A percentile compares a stretch with the other conserved stretches of the same genome.
Evolutionary conservation across 2,888 invertebrate genomes (phyloP).

Genomic region (Agrochola circellaris): DNA sequence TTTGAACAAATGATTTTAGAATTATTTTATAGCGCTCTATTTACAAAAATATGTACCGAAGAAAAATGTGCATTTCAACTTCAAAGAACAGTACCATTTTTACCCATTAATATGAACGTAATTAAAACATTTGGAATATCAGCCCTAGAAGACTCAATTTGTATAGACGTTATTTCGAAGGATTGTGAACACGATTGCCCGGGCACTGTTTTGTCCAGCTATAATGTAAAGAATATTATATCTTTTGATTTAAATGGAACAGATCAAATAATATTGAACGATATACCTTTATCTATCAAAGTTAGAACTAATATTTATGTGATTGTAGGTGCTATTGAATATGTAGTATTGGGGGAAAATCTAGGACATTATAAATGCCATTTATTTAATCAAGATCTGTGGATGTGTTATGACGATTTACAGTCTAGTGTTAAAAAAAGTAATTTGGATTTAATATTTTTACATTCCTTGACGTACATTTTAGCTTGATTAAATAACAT

Average conservation of each 20-base stretch:
- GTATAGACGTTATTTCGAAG: constrained; percentile 42
- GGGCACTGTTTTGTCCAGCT: constrained; percentile 43
- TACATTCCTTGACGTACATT: constrained; percentile 40
- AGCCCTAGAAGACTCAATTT: constrained; percentile 43
- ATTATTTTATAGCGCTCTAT: constrained; percentile 41
- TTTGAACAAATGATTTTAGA: constrained; percentile 42
- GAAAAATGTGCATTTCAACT: constrained; percentile 44
- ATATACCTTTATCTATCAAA: constrained; percentile 43
- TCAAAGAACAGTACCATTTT: constrained; percentile 41
- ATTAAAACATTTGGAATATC: constrained; percentile 44
- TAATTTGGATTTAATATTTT: constrained; percentile 45
- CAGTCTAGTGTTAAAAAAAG: constrained; percentile 40
- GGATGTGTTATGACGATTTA: constrained; percentile 48
- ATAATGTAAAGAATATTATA: constrained; percentile 44
- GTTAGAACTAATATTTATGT: constrained; percentile 41
- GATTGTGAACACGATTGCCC: constrained; percentile 44
- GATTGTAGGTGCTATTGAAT: constrained; percentile 47
- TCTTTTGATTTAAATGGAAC: constrained; percentile 46
- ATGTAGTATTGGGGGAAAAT: constrained; percentile 44
- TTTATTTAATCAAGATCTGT: constrained; percentile 46
- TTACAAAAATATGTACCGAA: constrained; percentile 44
- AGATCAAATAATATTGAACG: constrained; percentile 41
- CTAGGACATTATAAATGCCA: constrained; percentile 49
- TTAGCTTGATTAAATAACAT: constrained; percentile 38
- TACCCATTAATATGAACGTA: constrained; percentile 39